phyloP scores from a whole-genome alignment of 2,113 vertebrate species.

The Benthochromis sp. region DNA sequence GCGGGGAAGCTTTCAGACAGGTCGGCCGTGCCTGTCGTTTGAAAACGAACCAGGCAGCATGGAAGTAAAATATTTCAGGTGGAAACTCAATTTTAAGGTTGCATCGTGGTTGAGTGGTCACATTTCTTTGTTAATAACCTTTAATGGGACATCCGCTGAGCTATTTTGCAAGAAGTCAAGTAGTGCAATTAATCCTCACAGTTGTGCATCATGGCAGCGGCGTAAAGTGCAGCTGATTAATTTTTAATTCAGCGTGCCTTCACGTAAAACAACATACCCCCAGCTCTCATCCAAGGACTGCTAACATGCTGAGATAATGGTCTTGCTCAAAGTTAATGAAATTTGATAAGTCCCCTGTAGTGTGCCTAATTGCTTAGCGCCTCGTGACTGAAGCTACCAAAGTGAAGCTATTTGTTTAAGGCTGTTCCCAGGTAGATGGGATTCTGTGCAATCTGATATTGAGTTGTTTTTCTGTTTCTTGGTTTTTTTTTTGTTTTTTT shows the following conservation, averaged over 20 bases:
- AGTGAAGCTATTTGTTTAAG: neutral
- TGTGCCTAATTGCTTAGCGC: neutral
- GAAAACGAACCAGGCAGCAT: neutral
- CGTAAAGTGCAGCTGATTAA: neutral
- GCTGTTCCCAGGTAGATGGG: neutral
- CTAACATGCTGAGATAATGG: neutral
- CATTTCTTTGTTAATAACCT: neutral
- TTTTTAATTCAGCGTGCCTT: neutral
- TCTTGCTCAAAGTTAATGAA: neutral
- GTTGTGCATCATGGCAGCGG: neutral
- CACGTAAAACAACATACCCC: neutral
- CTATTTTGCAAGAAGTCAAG: neutral
- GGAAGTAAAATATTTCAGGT: neutral
- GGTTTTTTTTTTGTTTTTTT: rapidly evolving
- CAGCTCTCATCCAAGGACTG: neutral
- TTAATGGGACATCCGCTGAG: neutral
- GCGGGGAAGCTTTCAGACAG: neutral
- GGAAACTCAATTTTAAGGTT: neutral
- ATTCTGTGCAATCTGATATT: neutral
- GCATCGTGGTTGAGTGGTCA: neutral
- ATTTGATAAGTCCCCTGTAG: neutral
- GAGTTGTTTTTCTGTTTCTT: neutral
- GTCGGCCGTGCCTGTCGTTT: neutral
- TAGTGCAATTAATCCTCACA: neutral
- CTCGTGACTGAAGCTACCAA: neutral